Evolutionary conservation across 2,113 vertebrate species (phyloP), one percentile per base, ranked within the genome.

Genomic region (Microcebus murinus): DNA sequence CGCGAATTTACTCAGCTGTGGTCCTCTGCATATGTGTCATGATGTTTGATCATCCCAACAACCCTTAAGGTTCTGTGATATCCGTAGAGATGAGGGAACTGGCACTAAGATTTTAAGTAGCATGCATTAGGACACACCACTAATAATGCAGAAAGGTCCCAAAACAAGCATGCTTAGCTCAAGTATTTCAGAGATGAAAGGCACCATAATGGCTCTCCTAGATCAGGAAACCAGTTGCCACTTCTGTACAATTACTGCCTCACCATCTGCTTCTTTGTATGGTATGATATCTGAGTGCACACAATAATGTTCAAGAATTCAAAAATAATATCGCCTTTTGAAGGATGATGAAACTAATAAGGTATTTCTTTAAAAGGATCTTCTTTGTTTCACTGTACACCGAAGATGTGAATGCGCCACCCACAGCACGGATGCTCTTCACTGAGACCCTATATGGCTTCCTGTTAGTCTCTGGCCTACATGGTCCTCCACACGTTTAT

Each of bases 401-500:
- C 36, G 42, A 36, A 18, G 1, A 61, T 4, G 0, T 36, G 42
- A 27, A 31, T 71, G 11, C 7, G 12, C 15, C 15, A 25, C 31
- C 27, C 52, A 17, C 0, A 61, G 6, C 20, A 6, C 45, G 29
- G 29, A 21, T 29, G 11, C 9, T 29, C 20, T 4, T 57, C 2
- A 1, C 8, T 45, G 1, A 42, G 10, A 21, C 2, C 4, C 70
- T 42, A 1, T 5, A 9, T 14, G 10, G 21, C 39, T 23, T 82
- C n/a, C 39, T 57, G 2, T 79, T 20, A 8, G 45, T 45, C 45
- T 45, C 45, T 76, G 0, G 15, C 11, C 29, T 39, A 2, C 3
- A 4, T 31, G 27, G 8, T 15, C 36, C 36, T 36, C 84, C 42
- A 84, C 2, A 21, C 7, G 45, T 18, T 77, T 79, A 17, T 13